A percentile compares a stretch with the other conserved stretches of the same genome.
Conservation (phyloP, 2,888 invertebrate species). For the Choristoneura rosaceana region DNA sequence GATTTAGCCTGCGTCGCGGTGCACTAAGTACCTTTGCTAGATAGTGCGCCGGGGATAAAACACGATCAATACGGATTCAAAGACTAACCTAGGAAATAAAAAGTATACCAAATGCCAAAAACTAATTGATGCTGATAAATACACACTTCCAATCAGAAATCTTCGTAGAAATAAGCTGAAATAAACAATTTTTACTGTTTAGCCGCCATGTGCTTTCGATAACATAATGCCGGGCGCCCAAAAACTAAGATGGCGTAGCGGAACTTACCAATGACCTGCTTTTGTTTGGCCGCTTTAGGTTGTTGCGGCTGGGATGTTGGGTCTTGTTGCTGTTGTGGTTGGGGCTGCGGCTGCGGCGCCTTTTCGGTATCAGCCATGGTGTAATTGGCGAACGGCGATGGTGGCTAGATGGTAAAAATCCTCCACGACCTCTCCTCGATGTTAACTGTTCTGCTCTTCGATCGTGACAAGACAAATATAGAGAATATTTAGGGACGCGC, state of each 20-base stretch:
- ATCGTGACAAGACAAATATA: constrained; percentile 67
- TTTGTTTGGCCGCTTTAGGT: constrained; percentile 90
- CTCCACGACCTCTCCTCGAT: constrained; percentile 91
- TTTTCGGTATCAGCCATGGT: constrained; percentile 98
- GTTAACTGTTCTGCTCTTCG: constrained; percentile 89
- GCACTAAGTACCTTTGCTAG: constrained; percentile 43
- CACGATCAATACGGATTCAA: constrained; percentile 64
- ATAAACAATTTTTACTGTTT: constrained; percentile 19
- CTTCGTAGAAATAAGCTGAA: constrained; percentile 10
- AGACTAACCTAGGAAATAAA: constrained; percentile 36
- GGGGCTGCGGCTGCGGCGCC: constrained; percentile 89
- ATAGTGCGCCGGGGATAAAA: constrained; percentile 62
- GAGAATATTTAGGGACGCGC: constrained; percentile 42
- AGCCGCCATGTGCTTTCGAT: constrained; percentile 74
- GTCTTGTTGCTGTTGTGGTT: constrained; percentile 87
- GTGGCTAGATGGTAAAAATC: constrained; percentile 89
- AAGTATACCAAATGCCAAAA: constrained; percentile 10
- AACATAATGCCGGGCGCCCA: constrained; percentile 67
- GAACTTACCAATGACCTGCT: constrained; percentile 94
- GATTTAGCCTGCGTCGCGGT: constrained; percentile 59
- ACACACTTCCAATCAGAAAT: neutral
- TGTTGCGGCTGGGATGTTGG: constrained; percentile 87
- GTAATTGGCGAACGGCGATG: constrained; percentile 92
- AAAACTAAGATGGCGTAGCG: constrained; percentile 82
- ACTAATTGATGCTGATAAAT: neutral